Percentiles rank a stretch among this genome's conserved stretches.
These are phyloP conservation scores for Peromyscus maniculatus DNA, from an alignment of 2,113 vertebrate genomes.

Conservation along the genomic window DNA sequence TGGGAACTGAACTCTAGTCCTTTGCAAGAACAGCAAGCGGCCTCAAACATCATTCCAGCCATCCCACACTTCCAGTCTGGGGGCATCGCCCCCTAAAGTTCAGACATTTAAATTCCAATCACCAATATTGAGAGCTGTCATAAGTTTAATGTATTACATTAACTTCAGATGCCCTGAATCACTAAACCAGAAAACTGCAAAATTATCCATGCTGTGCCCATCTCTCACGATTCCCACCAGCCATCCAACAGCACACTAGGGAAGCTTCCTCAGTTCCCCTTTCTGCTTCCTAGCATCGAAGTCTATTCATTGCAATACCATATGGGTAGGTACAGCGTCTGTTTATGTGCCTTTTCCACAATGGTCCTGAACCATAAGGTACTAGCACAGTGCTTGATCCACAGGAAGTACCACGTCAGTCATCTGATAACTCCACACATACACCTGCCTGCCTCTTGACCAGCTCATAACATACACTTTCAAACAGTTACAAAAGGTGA, in stretches of 20 bases:
- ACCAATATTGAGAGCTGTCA: neutral
- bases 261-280: neutral
- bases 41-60: no score
- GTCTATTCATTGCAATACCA: neutral
- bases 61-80: neutral
- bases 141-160: neutral
- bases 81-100: neutral
- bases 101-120: constrained; percentile 32
- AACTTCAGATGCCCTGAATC: neutral
- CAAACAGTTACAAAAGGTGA: neutral
- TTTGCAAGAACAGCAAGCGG: neutral
- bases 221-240: neutral
- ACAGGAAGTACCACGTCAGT: neutral
- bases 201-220: neutral
- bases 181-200: neutral
- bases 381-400: neutral
- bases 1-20: neutral
- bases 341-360: neutral
- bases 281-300: neutral
- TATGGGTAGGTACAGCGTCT: no score
- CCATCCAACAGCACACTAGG: neutral
- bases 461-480: constrained; percentile 32
- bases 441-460: neutral
- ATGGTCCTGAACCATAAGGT: neutral
- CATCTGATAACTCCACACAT: neutral